Evolutionary conservation across 2,113 vertebrate genomes (phyloP), one percentile per base, ranked within the genome.

Genomic region (Chaetura pelagica): DNA sequence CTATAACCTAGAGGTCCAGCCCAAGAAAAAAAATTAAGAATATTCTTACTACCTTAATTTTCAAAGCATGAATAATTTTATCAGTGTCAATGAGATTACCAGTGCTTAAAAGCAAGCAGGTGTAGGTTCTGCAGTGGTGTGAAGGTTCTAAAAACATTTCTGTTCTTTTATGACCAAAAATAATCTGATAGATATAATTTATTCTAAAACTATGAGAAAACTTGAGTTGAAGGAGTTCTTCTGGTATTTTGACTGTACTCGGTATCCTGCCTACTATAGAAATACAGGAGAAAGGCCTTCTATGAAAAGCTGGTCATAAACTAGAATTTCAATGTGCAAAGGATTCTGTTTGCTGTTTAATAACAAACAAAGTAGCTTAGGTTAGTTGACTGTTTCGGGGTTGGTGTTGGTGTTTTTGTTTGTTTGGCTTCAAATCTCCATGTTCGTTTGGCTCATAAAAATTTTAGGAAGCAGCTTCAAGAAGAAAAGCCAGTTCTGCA

Each of bases 1-100:
- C 34, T 68, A 27, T 77, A 82, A 55, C 19, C 22, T 75, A 48
- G 34, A 63, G 14, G 30, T 72, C 38, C 15, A 16, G 14, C 13
- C 6, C 27, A 77, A 62, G 40, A 63, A 73, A 72, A 80, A 73
- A 34, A 19, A 0, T 2, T n/a, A 66, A 48, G n/a, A 81, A 46
- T 77, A 17, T 23, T 17, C 14, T 67, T 90, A 77, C 74, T 74
- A 14, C 27, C 52, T 75, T 93, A 29, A 68, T 77, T 93, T 80
- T 63, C 15, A 63, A 77, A 62, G 34, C 20, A n/a, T 63, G 42
- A 67, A 42, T 93, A 32, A 26, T 44, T 51, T 66, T 63, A 29
- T 87, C 7, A 4, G 26, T 67, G 59, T 77, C 59, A 52, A 3
- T 84, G 55, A 59, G 57, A 77, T 85, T 69, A 51, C 11, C 2